Evolutionary conservation across 2,797 vertebrate species (phyloP), one percentile per base, ranked within the genome.

Genomic region (Philypnodon macrostomus): DNA sequence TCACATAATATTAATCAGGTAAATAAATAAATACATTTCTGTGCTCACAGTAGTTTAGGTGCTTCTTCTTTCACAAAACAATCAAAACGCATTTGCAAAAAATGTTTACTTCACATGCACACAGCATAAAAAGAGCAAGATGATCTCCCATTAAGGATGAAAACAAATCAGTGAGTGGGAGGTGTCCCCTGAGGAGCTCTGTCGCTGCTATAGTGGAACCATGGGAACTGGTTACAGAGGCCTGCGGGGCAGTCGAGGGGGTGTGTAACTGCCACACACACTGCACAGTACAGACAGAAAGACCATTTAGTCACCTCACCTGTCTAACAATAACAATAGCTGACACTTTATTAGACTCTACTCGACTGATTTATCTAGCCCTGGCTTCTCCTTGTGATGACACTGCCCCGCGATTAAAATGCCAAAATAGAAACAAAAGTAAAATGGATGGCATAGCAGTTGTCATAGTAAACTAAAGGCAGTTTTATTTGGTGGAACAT

Each of bases 101-200:
- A 58, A 33, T 72, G 70, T 83, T 83, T 75, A 76, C 66, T 75
- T 77, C 68, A 77, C 75, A 72, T 21, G 42, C 67, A 69, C 62
- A 50, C 48, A 63, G 58, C 47, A 42, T 77, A 70, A 68, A 73
- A 58, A 59, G 65, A 51, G 88, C 80, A 88, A 90, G 65, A 62
- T 52, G 85, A 90, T 84, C 82, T 65, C 38, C 72, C 79, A 81
- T 87, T 85, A 87, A 85, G 74, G 77, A 80, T 77, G 82, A 85
- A 88, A 84, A 88, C 83, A 84, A 84, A 80, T 79, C 78, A 85
- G 73, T 63, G 73, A 78, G 85, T 77, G 77, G 82, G 83, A 73
- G 82, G 75, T 77, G 65, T 74, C 79, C 85, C 84, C 78, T 0
- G 74, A 81, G 82, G 84, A 83, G 37, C 44, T 72, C 58, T 51